Conservation (phyloP, 2,113 vertebrate species). For the Herpetotheres cachinnans region DNA sequence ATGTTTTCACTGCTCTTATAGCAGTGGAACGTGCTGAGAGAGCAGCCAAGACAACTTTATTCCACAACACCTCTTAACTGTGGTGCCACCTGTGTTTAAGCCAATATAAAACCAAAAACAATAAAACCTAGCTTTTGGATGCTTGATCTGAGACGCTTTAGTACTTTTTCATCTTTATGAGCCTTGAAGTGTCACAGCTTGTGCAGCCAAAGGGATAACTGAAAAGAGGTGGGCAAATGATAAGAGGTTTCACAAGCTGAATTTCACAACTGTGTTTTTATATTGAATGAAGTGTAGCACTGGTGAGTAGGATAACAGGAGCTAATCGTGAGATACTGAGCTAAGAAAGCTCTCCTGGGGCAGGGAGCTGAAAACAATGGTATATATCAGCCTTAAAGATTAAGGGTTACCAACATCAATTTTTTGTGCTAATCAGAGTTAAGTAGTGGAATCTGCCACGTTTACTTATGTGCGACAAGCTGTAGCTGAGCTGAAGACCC, state of each 20-base stretch:
- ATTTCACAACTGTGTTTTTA: neutral
- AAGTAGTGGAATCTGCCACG: neutral
- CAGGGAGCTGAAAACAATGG: neutral
- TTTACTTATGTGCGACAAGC: neutral
- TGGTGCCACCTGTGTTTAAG: neutral
- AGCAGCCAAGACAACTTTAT: neutral
- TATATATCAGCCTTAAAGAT: neutral
- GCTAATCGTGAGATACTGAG: neutral
- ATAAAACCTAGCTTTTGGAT: neutral
- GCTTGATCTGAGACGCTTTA: neutral
- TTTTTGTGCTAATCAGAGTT: neutral
- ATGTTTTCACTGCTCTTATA: neutral
- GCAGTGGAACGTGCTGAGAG: neutral
- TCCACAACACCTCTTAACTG: neutral
- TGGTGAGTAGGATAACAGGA: neutral
- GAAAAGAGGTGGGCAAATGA: neutral
- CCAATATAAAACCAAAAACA: neutral
- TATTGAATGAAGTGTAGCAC: neutral
- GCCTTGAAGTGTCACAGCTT: neutral
- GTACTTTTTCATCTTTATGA: neutral
- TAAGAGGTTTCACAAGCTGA: neutral
- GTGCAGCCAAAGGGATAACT: neutral
- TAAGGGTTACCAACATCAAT: neutral
- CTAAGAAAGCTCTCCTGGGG: neutral
- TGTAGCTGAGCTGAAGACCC: neutral